Conservation (phyloP, 2,797 vertebrate genomes). For the Manis pentadactyla region DNA sequence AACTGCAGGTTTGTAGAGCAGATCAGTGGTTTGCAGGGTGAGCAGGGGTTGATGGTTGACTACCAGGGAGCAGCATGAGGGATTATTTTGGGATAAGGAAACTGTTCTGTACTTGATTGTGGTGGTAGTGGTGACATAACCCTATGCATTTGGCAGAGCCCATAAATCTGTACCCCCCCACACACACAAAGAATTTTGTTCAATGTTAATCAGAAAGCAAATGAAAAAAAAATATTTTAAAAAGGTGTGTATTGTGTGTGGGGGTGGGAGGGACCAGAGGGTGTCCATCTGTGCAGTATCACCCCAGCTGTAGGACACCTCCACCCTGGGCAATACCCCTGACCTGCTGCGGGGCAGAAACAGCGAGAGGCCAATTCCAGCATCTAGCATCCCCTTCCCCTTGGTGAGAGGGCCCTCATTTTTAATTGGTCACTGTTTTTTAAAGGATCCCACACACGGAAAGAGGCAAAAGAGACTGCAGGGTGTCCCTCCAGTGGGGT, state of each 20-base stretch:
- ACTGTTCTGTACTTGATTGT: background rate
- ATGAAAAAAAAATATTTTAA: background rate
- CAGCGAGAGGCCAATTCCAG: background rate
- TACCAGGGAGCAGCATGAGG: background rate
- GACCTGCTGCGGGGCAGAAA: background rate
- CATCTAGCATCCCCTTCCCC: background rate
- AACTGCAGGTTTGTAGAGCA: background rate
- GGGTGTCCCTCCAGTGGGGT: background rate
- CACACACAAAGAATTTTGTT: background rate
- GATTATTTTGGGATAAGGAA: background rate
- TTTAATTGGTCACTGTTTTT: background rate
- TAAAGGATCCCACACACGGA: background rate
- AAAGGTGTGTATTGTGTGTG: too few species aligned
- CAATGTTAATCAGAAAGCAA: background rate
- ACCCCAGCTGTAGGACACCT: background rate
- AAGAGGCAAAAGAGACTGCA: background rate
- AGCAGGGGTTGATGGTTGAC: fast-evolving
- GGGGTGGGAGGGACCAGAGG: background rate
- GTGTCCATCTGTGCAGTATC: background rate
- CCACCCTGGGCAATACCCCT: background rate
- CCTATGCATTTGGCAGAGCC: background rate
- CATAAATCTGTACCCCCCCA: background rate
- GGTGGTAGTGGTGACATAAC: background rate
- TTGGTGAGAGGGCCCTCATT: background rate
- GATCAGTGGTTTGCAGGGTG: background rate